These are phyloP conservation scores for Callyntrura sp. DNA, from an alignment of 2,888 invertebrate genomes.

Conservation along the genomic window DNA sequence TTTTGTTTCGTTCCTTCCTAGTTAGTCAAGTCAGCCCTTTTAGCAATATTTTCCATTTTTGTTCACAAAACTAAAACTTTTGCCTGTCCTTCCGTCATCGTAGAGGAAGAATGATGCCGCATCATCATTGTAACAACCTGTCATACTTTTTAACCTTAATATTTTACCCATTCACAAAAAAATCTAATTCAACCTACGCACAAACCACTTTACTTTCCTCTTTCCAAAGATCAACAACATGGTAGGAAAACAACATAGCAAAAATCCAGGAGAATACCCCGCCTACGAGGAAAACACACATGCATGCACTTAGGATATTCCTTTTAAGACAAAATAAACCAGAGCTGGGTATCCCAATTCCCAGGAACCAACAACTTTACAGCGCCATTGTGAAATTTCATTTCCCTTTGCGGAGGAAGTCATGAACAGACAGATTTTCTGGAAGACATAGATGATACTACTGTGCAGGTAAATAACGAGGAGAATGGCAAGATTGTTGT, in stretches of 20 bases:
- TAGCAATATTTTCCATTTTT: not conserved
- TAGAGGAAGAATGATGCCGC: not conserved
- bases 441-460: not conserved
- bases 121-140: not conserved
- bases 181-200: slow-evolving; percentile 23
- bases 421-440: not conserved
- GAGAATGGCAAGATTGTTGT: not conserved
- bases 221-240: not conserved
- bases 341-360: not conserved
- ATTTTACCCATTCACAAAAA: not conserved
- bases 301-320: too few relatives aligned
- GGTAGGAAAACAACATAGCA: not conserved
- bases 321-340: too few relatives aligned
- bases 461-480: too few relatives aligned
- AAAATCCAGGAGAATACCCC: not conserved
- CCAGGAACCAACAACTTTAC: not conserved
- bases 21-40: not conserved
- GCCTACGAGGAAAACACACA: too few relatives aligned
- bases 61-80: not conserved
- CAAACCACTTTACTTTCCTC: not conserved
- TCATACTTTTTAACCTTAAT: not conserved
- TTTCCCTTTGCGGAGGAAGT: not conserved
- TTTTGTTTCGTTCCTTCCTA: not conserved
- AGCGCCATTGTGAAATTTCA: too few relatives aligned
- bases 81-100: not conserved